Evolutionary conservation across 2,888 invertebrate genomes (phyloP), one percentile per base, ranked within the genome.

Genomic region (Tricholauxania praeusta): DNA sequence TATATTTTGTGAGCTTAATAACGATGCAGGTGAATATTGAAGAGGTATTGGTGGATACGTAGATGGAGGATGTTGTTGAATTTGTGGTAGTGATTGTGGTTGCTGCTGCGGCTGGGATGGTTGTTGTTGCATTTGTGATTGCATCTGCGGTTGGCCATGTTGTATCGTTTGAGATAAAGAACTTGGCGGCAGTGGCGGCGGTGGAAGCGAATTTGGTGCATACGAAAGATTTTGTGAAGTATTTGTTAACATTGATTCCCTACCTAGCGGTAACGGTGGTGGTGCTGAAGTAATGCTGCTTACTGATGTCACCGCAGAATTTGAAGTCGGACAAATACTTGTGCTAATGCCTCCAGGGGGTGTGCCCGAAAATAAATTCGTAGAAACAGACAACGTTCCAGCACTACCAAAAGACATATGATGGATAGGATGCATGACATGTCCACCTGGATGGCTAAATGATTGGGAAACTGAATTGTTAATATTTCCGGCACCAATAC

Each of bases 111-210:
- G 63, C 17, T 75, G 74, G 63, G 71, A 73, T 22, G 52, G 68
- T 17, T 53, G 68, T 51, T 64, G 66, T 72, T 75, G 49, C 15
- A 70, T 65, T 47, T 59, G 49, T 14, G 28, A n/a, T 47, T 55
- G 67, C 17, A 32, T 53, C 6, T 63, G 63, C 39, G 28, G 49
- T 14, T n/a, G 70, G 12, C 39, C 39, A 10, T 39, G 39, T 48
- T 57, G 66, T 55, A 62, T 53, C n/a, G 71, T 68, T 65, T 73
- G 73, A 59, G 73, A 84, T 12, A 87, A 84, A 66, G 87, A 83
- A 64, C 87, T 83, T 67, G 76, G 75, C 70, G 77, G 73, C 73
- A 74, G 77, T 75, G 78, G 76, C 32, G 87, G 84, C 73, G 87
- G 85, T 48, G 72, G 65, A 51, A 55, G 67, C 48, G 71, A 63